Evolutionary conservation across 2,797 vertebrate genomes (phyloP).

Genomic region (Picus viridis): DNA sequence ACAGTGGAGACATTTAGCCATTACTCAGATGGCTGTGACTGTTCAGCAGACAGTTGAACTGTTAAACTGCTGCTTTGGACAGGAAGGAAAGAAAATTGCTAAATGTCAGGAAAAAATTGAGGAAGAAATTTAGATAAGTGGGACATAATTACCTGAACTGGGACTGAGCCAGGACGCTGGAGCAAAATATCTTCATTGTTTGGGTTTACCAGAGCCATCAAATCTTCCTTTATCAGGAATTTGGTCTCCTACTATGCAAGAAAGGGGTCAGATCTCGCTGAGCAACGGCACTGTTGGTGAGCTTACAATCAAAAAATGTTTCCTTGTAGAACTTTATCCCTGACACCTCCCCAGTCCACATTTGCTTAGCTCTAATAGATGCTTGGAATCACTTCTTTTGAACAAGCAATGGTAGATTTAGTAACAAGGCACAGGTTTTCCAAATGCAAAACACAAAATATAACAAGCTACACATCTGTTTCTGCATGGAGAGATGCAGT

Average conservation of each 20-base stretch:
- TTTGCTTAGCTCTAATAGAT: neutral
- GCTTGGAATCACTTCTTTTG: neutral
- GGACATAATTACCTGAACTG: conserved; percentile 50
- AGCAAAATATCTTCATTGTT: conserved; percentile 18
- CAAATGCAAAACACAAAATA: conserved; percentile 7
- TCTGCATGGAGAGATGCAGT: conserved; percentile 1
- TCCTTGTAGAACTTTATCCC: neutral
- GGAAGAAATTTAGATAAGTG: conserved; percentile 56
- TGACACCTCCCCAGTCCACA: neutral
- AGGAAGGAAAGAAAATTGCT: conserved; percentile 37
- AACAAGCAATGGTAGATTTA: conserved; percentile 42
- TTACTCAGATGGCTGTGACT: neutral
- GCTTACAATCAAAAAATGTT: neutral
- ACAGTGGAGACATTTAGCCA: neutral
- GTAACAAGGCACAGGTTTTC: neutral
- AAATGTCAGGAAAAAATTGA: conserved; percentile 23
- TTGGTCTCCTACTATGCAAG: neutral
- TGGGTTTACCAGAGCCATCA: neutral
- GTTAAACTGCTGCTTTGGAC: neutral
- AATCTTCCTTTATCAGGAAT: neutral
- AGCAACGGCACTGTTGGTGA: neutral
- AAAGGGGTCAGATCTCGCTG: neutral
- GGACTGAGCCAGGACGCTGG: neutral
- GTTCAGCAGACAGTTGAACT: conserved; percentile 1
- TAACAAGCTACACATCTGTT: conserved; percentile 8